These are phyloP conservation scores for Psittacula cyanocephala DNA, from an alignment of 2,113 vertebrate genomes.

Conservation along the genomic window DNA sequence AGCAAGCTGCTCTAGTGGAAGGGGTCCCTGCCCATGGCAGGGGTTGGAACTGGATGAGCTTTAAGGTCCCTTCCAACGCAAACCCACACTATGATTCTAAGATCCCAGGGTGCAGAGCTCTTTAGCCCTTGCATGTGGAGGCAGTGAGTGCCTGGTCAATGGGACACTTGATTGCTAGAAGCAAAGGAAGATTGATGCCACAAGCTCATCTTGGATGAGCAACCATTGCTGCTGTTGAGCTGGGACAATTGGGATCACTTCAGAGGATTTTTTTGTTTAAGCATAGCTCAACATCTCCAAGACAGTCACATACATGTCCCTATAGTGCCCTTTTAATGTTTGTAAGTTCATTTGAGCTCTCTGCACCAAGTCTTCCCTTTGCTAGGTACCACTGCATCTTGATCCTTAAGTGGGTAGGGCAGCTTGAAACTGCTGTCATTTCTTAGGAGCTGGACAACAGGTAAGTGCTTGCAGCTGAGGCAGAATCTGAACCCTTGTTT, in stretches of 20 bases:
- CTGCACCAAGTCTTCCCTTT: neutral
- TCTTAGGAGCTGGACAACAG: neutral
- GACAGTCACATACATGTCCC: neutral
- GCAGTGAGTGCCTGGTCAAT: fast-evolving
- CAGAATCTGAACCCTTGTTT: neutral
- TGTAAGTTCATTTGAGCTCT: neutral
- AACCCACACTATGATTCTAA: neutral
- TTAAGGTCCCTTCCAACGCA: neutral
- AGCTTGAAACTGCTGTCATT: neutral
- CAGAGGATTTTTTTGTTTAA: neutral
- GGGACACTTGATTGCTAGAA: neutral
- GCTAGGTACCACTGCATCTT: neutral
- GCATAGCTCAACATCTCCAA: fast-evolving
- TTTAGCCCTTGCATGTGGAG: fast-evolving
- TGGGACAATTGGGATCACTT: neutral
- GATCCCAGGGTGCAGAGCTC: neutral
- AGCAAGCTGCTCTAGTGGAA: neutral
- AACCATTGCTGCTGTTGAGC: neutral
- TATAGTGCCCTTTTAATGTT: neutral
- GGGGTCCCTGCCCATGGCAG: fast-evolving
- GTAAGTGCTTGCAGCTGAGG: neutral
- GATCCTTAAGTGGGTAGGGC: neutral
- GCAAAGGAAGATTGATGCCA: fast-evolving
- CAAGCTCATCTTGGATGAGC: neutral
- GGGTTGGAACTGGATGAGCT: neutral